Base-by-base conservation (phyloP, 2,888 invertebrate genomes). In the Phytoseiulus persimilis region DNA sequence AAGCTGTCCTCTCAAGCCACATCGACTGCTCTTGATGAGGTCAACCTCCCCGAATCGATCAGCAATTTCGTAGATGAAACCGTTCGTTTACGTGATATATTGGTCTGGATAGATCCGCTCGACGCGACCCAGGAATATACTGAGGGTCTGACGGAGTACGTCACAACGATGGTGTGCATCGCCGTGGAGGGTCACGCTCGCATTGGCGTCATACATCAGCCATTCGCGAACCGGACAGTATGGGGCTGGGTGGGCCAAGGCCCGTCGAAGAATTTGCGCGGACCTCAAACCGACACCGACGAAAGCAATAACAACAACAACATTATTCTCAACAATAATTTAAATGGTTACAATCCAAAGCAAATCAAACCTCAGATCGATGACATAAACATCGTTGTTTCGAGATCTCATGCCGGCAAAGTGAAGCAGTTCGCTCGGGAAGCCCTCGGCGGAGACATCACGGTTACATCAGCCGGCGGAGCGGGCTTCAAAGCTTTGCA, bases 71-170 rank as follows among this genome's bases (percentile, higher is more conserved):
- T 90, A 90, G 91, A 93, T 90, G 91, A 92, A 91, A 90, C 91
- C 28, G 95, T 96, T 0, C 94, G 95, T 90, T 93, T 94, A 0
- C 94, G 95, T 90, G 96, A 97, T 93, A 94, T 98, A 0, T 95
- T 96, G 0, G 94, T 99, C 28, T 99, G 98, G 98, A 96, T 99
- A 91, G 99, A 99, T 94, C 99, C 99, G 0, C 94, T 99, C 65
- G 99, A 99, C 94, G 99, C 99, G 2, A 99, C 99, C 0, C 95
- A 98, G 93, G 99, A 99, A 93, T 99, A 96, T 92, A 98, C 98
- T 92, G 98, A 98, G 94, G 95, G 95, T 91, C 93, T 98, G 6
- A 95, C 95, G 91, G 93, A 97, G 91, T 99, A 96, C 94, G 99
- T 99, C 1, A 98, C 99, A 0, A 98, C 98, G 0, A 99, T 99